Evolutionary conservation across 2,888 invertebrate species (phyloP).

Genomic region (Marronus borbonicus): DNA sequence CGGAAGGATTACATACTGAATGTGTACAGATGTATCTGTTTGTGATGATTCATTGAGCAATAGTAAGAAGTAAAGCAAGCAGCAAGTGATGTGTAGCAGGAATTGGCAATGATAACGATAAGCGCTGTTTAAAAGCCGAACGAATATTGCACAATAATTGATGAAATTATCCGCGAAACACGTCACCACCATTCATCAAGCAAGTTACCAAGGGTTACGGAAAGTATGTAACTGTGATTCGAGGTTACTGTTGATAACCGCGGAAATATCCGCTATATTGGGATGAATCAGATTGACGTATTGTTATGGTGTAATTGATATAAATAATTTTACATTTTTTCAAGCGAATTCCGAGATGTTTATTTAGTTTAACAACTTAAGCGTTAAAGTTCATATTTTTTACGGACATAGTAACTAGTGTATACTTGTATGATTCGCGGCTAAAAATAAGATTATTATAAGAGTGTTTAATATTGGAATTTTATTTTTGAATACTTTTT

Average conservation of each 20-base stretch:
- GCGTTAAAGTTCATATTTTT: too few species aligned
- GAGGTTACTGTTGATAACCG: conserved; percentile 20
- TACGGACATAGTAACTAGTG: too few species aligned
- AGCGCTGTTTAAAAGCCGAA: not conserved
- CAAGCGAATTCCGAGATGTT: too few species aligned
- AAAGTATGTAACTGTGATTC: conserved; percentile 7
- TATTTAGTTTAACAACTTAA: too few species aligned
- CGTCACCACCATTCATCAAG: conserved; percentile 23
- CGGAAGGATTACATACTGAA: not conserved
- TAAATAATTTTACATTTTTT: too few species aligned
- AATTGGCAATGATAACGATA: conserved; percentile 7
- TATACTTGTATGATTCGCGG: too few species aligned
- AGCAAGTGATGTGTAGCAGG: not conserved
- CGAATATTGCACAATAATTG: conserved; percentile 1
- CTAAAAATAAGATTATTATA: too few species aligned
- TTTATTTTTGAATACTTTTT: too few species aligned
- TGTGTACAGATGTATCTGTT: conserved; percentile 3
- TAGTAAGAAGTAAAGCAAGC: not conserved
- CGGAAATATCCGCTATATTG: not conserved
- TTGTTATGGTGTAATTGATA: too few species aligned
- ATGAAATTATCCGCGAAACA: conserved; percentile 17
- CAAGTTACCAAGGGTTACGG: not conserved
- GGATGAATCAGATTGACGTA: not conserved
- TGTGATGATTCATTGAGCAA: conserved; percentile 10
- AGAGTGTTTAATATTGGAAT: too few species aligned